A percentile compares a stretch with the other conserved stretches of the same genome.
Conservation (phyloP, 2,113 vertebrate genomes). For the Neotragus moschatus region DNA sequence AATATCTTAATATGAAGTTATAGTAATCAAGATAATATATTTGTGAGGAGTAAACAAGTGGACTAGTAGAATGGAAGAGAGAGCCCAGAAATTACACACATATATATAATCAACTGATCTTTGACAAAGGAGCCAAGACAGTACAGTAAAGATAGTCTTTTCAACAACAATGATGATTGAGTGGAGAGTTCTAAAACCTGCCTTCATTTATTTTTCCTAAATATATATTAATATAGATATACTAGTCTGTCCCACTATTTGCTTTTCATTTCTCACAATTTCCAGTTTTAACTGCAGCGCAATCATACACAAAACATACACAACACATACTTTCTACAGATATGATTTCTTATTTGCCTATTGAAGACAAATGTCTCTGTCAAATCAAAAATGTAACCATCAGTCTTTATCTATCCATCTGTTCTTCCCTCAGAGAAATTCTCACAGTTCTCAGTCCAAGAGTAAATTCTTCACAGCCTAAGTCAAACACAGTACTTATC, state of each 20-base stretch:
- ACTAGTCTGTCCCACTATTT: background rate
- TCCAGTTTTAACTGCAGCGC: background rate
- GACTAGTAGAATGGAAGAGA: background rate
- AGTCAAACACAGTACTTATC: background rate
- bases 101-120: background rate
- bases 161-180: background rate
- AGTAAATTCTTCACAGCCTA: background rate
- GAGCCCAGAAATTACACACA: background rate
- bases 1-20: background rate
- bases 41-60: background rate
- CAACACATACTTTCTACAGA: background rate
- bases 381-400: background rate
- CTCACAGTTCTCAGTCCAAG: background rate
- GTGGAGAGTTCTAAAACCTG: background rate
- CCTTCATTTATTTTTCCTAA: background rate
- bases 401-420: background rate
- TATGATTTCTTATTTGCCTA: background rate
- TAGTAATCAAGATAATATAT: background rate
- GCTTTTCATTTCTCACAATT: background rate
- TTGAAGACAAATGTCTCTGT: background rate
- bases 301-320: background rate
- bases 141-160: background rate
- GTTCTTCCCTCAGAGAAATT: background rate
- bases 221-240: background rate
- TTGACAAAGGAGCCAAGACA: background rate